A percentile compares a stretch with the other conserved stretches of the same genome.
phyloP scores from a whole-genome alignment of 2,113 vertebrate species.

The Hoplias malabaricus region DNA sequence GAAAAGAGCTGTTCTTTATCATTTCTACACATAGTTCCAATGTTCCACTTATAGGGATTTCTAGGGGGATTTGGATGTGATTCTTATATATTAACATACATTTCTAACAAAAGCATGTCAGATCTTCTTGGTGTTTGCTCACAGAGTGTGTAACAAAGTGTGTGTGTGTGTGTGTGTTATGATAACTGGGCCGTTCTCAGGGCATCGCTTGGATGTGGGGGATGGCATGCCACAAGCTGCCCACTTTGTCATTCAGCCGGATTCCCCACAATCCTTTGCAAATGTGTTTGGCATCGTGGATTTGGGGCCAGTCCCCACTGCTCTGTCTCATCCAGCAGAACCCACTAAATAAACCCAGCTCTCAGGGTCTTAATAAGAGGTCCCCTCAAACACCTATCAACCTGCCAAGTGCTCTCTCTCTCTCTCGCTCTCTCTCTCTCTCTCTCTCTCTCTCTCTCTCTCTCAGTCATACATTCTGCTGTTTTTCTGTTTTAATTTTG shows the following conservation, averaged over 20 bases:
- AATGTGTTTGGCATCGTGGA: constrained; percentile 55
- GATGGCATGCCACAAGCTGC: constrained; percentile 15
- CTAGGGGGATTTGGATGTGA: too few species aligned
- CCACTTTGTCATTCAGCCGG: constrained; percentile 46
- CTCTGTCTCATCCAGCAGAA: constrained; percentile 25
- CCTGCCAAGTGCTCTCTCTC: constrained; percentile 33
- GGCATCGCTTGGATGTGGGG: background rate
- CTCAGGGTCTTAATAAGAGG: constrained; percentile 42
- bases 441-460: background rate
- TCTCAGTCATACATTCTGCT: background rate
- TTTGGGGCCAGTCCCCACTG: constrained; percentile 31
- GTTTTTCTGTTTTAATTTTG: constrained; percentile 40
- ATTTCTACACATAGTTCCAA: too few species aligned
- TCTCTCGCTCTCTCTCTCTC: constrained; percentile 13
- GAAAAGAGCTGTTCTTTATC: too few species aligned
- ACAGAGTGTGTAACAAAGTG: background rate
- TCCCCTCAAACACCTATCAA: constrained; percentile 52
- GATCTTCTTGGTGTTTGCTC: background rate
- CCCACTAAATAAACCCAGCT: constrained; percentile 20
- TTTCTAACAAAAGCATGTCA: too few species aligned
- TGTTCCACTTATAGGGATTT: too few species aligned
- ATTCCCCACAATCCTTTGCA: constrained; percentile 57
- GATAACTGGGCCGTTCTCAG: background rate
- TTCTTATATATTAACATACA: too few species aligned
- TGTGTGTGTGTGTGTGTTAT: background rate